Conservation (phyloP, 2,113 vertebrate species). For the Catharus bicknelli region DNA sequence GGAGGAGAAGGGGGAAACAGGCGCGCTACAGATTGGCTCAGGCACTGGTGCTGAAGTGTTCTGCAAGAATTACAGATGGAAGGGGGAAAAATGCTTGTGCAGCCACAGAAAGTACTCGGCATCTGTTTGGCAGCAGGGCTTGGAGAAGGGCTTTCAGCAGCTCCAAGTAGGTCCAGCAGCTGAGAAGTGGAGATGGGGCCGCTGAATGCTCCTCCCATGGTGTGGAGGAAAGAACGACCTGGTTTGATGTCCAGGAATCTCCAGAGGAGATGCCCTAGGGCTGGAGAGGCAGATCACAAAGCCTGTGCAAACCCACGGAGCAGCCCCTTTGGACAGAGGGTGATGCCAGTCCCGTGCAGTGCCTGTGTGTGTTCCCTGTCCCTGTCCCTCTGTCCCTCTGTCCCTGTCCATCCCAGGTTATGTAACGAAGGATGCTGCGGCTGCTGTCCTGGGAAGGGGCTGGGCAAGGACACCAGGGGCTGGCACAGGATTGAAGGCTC, state of each 20-base stretch:
- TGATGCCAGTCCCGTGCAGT: rapidly evolving
- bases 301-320: not conserved
- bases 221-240: not conserved
- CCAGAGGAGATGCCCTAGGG: not conserved
- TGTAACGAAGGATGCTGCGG: not conserved
- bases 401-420: not conserved
- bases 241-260: rapidly evolving
- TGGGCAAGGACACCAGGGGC: not conserved
- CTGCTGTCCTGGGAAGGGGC: not conserved
- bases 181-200: not conserved
- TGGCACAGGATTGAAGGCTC: not conserved
- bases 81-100: conserved; percentile 27
- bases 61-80: conserved; percentile 38
- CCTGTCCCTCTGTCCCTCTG: not conserved
- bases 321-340: not conserved
- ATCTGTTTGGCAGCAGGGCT: conserved; percentile 4
- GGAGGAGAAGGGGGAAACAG: conserved; percentile 40
- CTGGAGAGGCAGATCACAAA: not conserved
- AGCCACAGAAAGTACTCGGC: not conserved
- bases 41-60: conserved; percentile 26
- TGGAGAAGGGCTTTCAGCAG: not conserved
- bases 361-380: not conserved
- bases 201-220: not conserved
- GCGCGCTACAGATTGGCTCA: conserved; percentile 9
- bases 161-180: not conserved